Evolutionary conservation across 2,888 invertebrate species (phyloP), one percentile per base, ranked within the genome.

Genomic region (Lepidochitona cinerea): DNA sequence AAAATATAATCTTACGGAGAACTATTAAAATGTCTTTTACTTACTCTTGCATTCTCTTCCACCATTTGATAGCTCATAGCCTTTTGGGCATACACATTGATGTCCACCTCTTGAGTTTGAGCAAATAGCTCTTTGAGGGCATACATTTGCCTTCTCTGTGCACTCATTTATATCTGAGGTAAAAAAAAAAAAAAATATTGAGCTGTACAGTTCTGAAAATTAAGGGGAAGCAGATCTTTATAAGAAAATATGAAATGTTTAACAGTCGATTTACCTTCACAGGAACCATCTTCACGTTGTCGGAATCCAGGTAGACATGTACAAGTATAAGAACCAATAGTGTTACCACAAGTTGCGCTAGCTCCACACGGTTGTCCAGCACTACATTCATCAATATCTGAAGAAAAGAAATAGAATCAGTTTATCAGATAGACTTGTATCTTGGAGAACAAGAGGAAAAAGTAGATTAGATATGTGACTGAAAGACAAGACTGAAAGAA

Each of bases 341-440:
- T 79, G 35, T 78, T 78, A 37, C 59, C 53, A 52, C 78, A 78
- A 23, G 65, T 29, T 14, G 75, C 72, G 32, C 76, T 71, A 12
- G 52, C 26, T 32, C 65, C 41, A 67, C 78, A 78, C 26, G 72
- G 70, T 23, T 76, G 69, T 9, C 65, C 37, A 7, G 26, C 35
- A 12, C 41, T 67, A 49, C 78, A 78, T 67, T 78, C 78, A 52
- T 78, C 75, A 29, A 78, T 71, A 68, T 78, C 78, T 78, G 66
- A 49, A 5, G 7, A 49, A 18, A 49, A 23, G 49, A 49, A n/a
- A 49, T 23, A 49, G 3, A 49, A 4, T 5, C 7, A 49, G 18
- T n/a, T 49, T 49, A 49, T n/a, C 49, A 2, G n/a, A n/a, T n/a
- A n/a, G n/a, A n/a, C n/a, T n/a, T n/a, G n/a, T n/a, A n/a, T n/a